Conservation (phyloP, 2,888 invertebrate genomes). For the Drosophila flavopinicola region DNA sequence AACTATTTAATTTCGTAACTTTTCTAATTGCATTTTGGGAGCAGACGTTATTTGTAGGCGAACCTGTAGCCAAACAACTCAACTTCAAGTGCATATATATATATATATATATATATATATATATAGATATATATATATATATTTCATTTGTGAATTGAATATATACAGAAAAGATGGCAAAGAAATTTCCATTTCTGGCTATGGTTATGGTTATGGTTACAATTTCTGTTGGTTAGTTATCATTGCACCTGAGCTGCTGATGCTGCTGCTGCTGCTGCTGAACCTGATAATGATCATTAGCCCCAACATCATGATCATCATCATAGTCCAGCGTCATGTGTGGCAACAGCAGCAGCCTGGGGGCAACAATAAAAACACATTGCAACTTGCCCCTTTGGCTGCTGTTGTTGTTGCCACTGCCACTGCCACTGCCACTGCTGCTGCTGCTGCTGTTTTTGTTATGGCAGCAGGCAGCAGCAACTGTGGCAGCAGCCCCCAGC, state of each 20-base stretch:
- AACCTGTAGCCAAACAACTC: not conserved
- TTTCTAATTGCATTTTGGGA: slow-evolving; percentile 12
- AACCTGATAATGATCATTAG: slow-evolving; percentile 10
- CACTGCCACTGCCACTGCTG: slow-evolving; percentile 11
- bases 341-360: slow-evolving; percentile 37
- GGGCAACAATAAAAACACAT: slow-evolving; percentile 60
- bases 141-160: not conserved
- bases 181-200: slow-evolving; percentile 23
- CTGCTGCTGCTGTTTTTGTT: slow-evolving; percentile 56
- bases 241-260: slow-evolving; percentile 20
- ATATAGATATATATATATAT: no score
- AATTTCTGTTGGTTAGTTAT: slow-evolving; percentile 32
- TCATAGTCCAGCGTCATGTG: slow-evolving; percentile 25
- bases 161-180: not conserved
- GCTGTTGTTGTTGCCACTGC: slow-evolving; percentile 58
- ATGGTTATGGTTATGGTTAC: not conserved
- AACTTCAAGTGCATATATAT: no score
- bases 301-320: slow-evolving; percentile 18
- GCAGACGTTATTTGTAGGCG: no score
- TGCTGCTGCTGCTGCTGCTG: slow-evolving; percentile 27
- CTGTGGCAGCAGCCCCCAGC: slow-evolving; percentile 29
- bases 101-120: no score
- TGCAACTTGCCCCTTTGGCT: slow-evolving; percentile 39
- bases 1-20: slow-evolving; percentile 5
- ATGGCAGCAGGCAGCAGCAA: slow-evolving; percentile 22